Percentiles rank a stretch among this genome's conserved stretches.
Evolutionary conservation across 2,113 vertebrate species (phyloP).

Genomic region (Notothenia rossii): DNA sequence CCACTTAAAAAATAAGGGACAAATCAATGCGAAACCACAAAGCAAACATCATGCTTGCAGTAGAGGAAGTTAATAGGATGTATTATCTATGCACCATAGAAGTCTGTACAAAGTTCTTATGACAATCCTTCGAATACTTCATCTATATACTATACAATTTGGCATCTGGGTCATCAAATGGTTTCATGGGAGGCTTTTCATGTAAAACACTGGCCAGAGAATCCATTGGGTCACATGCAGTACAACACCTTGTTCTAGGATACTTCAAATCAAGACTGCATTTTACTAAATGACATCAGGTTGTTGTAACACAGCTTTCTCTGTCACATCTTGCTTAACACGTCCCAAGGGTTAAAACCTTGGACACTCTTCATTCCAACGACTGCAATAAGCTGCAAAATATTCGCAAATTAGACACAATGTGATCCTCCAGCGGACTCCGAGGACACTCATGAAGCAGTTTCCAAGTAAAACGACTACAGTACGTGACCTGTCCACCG

Average conservation of each 20-base stretch:
- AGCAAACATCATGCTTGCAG: too few species aligned
- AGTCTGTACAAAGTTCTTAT: background rate
- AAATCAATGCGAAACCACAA: too few species aligned
- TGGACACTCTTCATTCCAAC: constrained; percentile 15
- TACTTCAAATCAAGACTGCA: background rate
- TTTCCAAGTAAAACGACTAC: constrained; percentile 29
- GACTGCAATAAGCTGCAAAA: constrained; percentile 27
- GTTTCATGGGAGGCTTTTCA: background rate
- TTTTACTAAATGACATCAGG: constrained; percentile 8
- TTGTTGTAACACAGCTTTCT: constrained; percentile 22
- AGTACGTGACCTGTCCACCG: constrained; percentile 26
- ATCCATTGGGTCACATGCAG: background rate
- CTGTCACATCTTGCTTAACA: constrained; percentile 34
- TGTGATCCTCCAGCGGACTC: constrained; percentile 35
- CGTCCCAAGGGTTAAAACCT: constrained; percentile 5
- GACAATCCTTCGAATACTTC: background rate
- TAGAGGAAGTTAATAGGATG: too few species aligned
- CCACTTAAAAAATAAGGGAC: too few species aligned
- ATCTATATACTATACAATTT: background rate
- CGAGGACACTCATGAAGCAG: constrained; percentile 19
- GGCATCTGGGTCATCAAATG: background rate
- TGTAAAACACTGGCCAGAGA: background rate
- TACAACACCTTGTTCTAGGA: constrained; percentile 12
- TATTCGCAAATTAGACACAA: constrained; percentile 25
- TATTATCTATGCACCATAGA: too few species aligned